Base-by-base conservation (phyloP, 2,888 invertebrate species). In the Tachina fera region DNA sequence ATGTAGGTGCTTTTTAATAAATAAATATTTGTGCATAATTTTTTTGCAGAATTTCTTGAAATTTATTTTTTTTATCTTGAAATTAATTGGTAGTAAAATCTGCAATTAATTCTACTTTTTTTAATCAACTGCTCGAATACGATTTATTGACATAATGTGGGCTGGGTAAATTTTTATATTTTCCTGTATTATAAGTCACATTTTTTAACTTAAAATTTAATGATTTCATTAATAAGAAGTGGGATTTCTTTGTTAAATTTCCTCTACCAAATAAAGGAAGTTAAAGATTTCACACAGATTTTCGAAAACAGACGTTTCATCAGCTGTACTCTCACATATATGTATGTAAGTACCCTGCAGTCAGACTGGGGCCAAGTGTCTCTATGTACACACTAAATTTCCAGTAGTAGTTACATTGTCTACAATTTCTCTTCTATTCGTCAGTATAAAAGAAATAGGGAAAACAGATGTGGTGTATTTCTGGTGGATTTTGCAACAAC, bases 1-100 rank as follows among this genome's bases (percentile, higher is more conserved):
- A 43, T 61, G 78, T 78, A 60, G 78, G 78, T 60, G 78, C 31
- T 51, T 70, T 22, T 68, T 41, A 60, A 43, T 41, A 58, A 47
- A 77, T 51, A 58, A 56, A 11, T 22, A 31, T 31, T 31, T 31
- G 31, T 31, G 31, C 31, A 31, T 6, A 31, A 13, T 75, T 67
- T 47, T 16, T 60, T 19, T 43, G 51, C 67, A 58, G 39, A 67
- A 47, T 43, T 67, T 67, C 1, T 49, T 41, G 6, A 16, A 70
- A 67, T 67, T 67, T 47, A 58, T 68, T 68, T 68, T 41, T n/a
- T 68, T 19, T n/a, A 31, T 31, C 31, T 31, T 31, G 2, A 31
- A 60, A 51, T 60, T 14, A 78, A 78, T 43, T 61, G 60, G 41
- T 51, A 51, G 19, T 31, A 51, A 70, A 39, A 43, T n/a, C 3